Evolutionary conservation across 2,888 invertebrate genomes (phyloP).

Genomic region (Allolobophora icterica): DNA sequence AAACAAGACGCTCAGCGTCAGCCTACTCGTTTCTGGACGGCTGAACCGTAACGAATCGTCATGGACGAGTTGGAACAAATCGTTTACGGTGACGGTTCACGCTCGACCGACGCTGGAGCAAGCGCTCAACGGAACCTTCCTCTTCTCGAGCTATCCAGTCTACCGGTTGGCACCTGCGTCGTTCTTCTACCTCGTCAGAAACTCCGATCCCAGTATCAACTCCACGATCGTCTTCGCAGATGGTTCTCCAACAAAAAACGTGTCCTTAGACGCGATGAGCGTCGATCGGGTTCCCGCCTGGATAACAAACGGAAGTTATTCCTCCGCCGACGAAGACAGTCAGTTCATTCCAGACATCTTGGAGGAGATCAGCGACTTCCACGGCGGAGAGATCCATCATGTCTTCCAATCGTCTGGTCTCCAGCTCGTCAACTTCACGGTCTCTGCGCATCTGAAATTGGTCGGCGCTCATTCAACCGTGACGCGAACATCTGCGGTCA

Average conservation of each 20-base stretch:
- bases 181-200: constrained; percentile 20
- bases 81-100: background rate
- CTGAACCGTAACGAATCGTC: background rate
- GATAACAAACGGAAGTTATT: background rate
- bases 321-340: background rate
- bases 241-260: background rate
- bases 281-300: background rate
- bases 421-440: background rate
- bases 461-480: background rate
- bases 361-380: background rate
- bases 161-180: background rate
- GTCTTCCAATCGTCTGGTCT: background rate
- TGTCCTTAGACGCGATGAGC: background rate
- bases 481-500: background rate
- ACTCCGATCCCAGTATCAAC: background rate
- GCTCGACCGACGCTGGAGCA: background rate
- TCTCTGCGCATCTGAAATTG: background rate
- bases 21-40: background rate
- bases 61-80: background rate
- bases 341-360: background rate
- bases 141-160: background rate
- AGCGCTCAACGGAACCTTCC: constrained; percentile 13
- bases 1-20: background rate
- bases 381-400: background rate
- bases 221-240: background rate